phyloP scores from a whole-genome alignment of 92 coral and sea anemone species.

The Palythoa heliodiscus region DNA sequence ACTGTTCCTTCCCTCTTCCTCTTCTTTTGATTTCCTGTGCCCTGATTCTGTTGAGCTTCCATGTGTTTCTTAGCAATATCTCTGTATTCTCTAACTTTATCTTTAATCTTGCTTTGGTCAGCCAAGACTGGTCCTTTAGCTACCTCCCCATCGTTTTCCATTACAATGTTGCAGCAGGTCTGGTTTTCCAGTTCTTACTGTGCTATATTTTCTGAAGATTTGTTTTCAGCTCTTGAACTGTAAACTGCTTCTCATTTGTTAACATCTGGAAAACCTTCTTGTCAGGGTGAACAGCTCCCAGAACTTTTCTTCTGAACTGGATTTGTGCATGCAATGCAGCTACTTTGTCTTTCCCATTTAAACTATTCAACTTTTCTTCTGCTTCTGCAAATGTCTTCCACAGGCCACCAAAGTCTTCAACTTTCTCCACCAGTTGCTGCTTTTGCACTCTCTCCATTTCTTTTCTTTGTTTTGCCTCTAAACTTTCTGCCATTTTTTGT shows the following conservation, averaged over 20 bases:
- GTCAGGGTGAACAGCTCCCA: conserved; percentile 52
- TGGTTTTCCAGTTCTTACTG: conserved; percentile 42
- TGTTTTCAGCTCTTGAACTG: not conserved
- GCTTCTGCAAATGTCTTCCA: conserved; percentile 20
- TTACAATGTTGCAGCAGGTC: not conserved
- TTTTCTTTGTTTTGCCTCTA: conserved; percentile 20
- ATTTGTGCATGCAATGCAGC: conserved; percentile 40
- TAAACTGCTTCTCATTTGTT: conserved; percentile 15
- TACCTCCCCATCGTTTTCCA: conserved; percentile 10
- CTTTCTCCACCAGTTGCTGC: conserved; percentile 31
- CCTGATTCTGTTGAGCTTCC: conserved; percentile 11
- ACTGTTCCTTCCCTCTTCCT: conserved; percentile 19
- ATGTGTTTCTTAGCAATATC: conserved; percentile 13
- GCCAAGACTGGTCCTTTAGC: conserved; percentile 43
- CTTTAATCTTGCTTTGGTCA: conserved; percentile 35
- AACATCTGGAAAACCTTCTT: conserved; percentile 46
- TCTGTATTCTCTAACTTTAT: conserved; percentile 23
- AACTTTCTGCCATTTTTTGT: conserved; percentile 38
- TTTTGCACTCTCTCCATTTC: conserved; percentile 38
- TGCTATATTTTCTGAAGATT: conserved; percentile 11
- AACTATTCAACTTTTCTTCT: not conserved
- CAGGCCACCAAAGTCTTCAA: conserved; percentile 42
- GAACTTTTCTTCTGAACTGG: conserved; percentile 36
- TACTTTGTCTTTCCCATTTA: not conserved
- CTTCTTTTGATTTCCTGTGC: conserved; percentile 26